Evolutionary conservation across 2,113 vertebrate species (phyloP).

Genomic region (Zingel zingel): DNA sequence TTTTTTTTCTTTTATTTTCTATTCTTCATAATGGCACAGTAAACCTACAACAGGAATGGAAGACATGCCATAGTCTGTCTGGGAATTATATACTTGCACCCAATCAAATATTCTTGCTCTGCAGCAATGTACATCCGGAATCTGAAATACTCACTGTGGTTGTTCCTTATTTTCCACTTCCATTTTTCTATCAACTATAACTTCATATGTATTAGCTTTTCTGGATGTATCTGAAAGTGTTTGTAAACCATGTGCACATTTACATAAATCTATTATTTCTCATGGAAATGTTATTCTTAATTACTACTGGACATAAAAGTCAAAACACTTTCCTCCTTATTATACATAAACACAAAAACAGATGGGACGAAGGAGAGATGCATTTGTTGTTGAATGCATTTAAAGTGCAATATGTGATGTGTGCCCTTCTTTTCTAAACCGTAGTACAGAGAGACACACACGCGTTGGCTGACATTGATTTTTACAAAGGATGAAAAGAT

Average conservation of each 20-base stretch:
- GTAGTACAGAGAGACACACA: not conserved
- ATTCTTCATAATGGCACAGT: not conserved
- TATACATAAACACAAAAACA: not conserved
- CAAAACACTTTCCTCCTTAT: not conserved
- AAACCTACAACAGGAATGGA: not conserved
- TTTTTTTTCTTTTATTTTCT: constrained; percentile 20
- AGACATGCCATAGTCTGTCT: not conserved
- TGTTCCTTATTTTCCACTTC: not conserved
- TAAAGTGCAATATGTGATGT: not conserved
- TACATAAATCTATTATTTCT: not conserved
- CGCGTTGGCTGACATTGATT: constrained; percentile 49
- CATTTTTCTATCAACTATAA: not conserved
- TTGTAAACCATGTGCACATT: not conserved
- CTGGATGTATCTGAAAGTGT: not conserved
- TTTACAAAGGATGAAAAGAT: constrained; percentile 41
- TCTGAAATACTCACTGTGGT: not conserved
- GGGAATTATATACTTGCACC: constrained; percentile 7
- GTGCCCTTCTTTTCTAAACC: not conserved
- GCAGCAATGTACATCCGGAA: not conserved
- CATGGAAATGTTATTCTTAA: not conserved
- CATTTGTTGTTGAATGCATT: not conserved
- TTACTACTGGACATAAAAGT: not conserved
- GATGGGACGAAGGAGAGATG: not conserved
- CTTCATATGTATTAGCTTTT: not conserved
- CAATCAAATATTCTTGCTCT: constrained; percentile 4